Evolutionary conservation across 2,113 vertebrate species (phyloP).

Genomic region (Bolborhynchus lineola): DNA sequence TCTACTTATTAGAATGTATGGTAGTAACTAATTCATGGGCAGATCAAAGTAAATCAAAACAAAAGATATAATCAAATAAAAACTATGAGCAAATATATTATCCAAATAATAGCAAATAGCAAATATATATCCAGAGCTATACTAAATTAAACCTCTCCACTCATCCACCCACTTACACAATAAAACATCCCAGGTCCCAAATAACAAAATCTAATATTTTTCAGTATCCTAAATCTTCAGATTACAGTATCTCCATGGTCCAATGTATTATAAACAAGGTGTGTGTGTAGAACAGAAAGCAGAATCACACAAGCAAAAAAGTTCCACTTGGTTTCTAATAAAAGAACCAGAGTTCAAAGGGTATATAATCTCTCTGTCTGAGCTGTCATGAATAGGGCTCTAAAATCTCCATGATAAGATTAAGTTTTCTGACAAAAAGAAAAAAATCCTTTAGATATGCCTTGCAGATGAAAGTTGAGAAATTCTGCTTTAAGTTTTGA

Average conservation of each 20-base stretch:
- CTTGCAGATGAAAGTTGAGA: background rate
- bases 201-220: background rate
- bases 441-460: background rate
- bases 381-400: background rate
- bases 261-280: background rate
- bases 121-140: background rate
- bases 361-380: background rate
- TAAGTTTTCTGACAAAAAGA: background rate
- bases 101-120: too few relatives aligned
- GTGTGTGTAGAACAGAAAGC: background rate
- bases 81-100: background rate
- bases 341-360: background rate
- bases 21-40: slow-evolving; percentile 47
- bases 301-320: background rate
- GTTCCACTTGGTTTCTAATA: background rate
- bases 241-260: background rate
- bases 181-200: background rate
- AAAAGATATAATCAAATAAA: background rate
- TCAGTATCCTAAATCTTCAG: background rate
- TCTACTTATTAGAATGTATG: slow-evolving; percentile 5
- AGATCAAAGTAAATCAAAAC: slow-evolving; percentile 26
- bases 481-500: background rate
- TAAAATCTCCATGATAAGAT: slow-evolving; percentile 24
- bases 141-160: background rate
- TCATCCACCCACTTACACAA: background rate